Evolutionary conservation across 2,113 vertebrate genomes (phyloP), one percentile per base, ranked within the genome.

Genomic region (Actinemys pallida): DNA sequence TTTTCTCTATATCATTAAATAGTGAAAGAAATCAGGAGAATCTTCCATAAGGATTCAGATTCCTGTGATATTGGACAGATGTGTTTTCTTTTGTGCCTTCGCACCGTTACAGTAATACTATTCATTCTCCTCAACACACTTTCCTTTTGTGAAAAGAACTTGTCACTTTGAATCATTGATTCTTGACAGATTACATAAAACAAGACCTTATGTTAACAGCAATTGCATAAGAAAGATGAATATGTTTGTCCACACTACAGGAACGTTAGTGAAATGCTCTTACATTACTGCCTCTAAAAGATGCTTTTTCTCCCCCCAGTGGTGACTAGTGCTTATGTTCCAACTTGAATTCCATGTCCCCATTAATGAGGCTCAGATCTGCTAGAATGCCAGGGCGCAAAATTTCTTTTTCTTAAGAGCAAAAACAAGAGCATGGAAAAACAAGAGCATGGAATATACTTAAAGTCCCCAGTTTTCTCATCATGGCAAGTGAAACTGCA

Each of bases 261-360:
- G 83, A 84, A 22, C 0, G 1, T 1, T 81, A 35, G 80, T 11
- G 17, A 10, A 24, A 2, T 10, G 31, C 49, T 53, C 39, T 39
- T 5, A 0, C 2, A 47, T 5, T 12, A 29, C 11, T 78, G 42
- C 29, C 31, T 10, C 86, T 54, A 16, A 22, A 19, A 50, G 84
- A 27, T 7, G 39, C 0, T 6, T 9, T 72, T 8, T 31, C 19
- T 50, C 50, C 2, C 12, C 75, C 84, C 10, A 1, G 0, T 2
- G 76, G 19, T 45, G 42, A 81, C 50, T 35, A 5, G 45, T 83
- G 88, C 45, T 82, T 83, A 5, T 17, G 1, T 5, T 50, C 76
- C 3, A 0, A 1, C 1, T 0, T 1, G 4, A 10, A 24, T 0
- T 0, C 87, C 47, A 31, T 22, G 1, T 8, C 54, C 89, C 79